Base-by-base conservation (phyloP, 2,797 vertebrate species). In the Chelidonichthys spinosus region DNA sequence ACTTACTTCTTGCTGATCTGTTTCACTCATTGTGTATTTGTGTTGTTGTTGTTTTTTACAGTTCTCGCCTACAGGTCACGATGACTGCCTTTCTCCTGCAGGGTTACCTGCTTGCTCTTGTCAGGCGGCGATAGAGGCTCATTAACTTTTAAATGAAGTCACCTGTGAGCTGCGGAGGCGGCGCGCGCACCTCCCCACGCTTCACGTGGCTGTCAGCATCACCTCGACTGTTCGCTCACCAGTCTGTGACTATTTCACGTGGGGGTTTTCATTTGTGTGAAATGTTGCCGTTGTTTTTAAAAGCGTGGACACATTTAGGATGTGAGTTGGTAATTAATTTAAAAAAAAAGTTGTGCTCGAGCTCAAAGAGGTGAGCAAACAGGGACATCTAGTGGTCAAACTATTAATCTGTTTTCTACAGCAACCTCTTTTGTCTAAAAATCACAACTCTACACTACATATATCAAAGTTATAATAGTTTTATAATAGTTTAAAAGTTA, bases 1-100 rank as follows among this genome's bases (percentile, higher is more conserved):
- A 87, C 92, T 90, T 88, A 93, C 92, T 69, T 87, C 62, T 39
- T 73, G 73, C 42, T 81, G 74, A 46, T 87, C 77, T 64, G 81
- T 82, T 49, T 88, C 90, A 61, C 84, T 85, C 92, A 93, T 92
- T 37, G 14, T 63, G 72, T 54, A 52, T 60, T 9, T 6, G 1
- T 62, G 25, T 25, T 25, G 25, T 32, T 15, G 0, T 33, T 44
- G n/a, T 35, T 2, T 13, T n/a, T 32, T 1, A 67, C 61, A 55
- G 56, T 11, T 55, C 1, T 63, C 77, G 59, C 5, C 56, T 11
- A 46, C 63, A 17, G 10, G 49, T 78, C 40, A 25, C 59, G 11
- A n/a, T 58, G 32, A 78, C 56, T 82, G 63, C 64, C 69, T 43
- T 46, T 35, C 25, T 66, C 40, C 33, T 61, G 3, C 35, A 2